A percentile compares a stretch with the other conserved stretches of the same genome.
These are phyloP conservation scores for Drosophila ezoana DNA, from an alignment of 2,888 invertebrate species.

Conservation along the genomic window DNA sequence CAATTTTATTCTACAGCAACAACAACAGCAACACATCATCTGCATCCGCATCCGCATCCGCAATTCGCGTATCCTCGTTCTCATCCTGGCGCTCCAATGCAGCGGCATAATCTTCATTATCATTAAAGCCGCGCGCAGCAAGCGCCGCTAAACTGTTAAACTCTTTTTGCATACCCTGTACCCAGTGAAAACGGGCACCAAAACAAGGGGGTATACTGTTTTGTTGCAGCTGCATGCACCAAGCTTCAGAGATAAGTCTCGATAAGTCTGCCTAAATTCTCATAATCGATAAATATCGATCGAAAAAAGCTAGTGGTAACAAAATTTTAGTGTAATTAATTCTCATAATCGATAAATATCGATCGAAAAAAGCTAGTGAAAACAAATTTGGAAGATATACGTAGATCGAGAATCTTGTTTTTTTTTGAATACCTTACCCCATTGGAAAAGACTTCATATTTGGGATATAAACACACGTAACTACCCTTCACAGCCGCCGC, in stretches of 20 bases:
- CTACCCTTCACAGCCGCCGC: no score
- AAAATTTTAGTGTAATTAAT: no score
- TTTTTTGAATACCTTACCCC: no score
- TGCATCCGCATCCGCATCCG: constrained; percentile 37
- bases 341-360: background rate
- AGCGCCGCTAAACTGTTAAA: constrained; percentile 71
- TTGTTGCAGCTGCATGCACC: background rate
- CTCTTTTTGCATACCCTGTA: constrained; percentile 36
- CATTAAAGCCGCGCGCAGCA: constrained; percentile 68
- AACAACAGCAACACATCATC: constrained; percentile 58
- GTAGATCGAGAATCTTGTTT: no score
- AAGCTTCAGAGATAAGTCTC: no score
- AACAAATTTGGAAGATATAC: no score
- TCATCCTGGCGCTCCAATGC: constrained; percentile 37
- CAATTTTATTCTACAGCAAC: constrained; percentile 66
- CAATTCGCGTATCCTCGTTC: constrained; percentile 12
- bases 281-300: background rate
- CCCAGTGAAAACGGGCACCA: background rate
- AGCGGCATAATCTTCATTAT: constrained; percentile 74
- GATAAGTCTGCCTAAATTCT: no score
- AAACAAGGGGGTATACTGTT: background rate
- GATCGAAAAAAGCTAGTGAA: no score
- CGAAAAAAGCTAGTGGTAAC: no score
- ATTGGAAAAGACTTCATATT: no score
- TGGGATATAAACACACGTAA: no score